A percentile compares a stretch with the other conserved stretches of the same genome.
Evolutionary conservation across 2,113 vertebrate genomes (phyloP).

Genomic region (Isurus oxyrinchus): DNA sequence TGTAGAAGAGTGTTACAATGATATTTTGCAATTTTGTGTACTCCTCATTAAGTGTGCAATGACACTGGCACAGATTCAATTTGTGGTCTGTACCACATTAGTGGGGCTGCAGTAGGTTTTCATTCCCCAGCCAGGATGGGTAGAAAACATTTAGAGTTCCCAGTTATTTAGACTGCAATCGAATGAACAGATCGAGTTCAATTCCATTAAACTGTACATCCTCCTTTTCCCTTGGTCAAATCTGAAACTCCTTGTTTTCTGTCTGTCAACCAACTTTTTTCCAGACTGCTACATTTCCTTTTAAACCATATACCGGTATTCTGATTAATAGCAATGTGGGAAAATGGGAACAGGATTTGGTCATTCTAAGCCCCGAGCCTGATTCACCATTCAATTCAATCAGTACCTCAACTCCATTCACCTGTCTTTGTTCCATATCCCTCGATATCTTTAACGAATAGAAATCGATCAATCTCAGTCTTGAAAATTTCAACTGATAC

Average conservation of each 20-base stretch:
- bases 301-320: not conserved
- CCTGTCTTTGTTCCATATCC: not conserved
- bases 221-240: not conserved
- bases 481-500: not conserved
- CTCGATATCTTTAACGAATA: not conserved
- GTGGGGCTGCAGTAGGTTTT: not conserved
- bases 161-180: not conserved
- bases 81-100: not conserved
- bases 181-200: not conserved
- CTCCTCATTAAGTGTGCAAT: not conserved
- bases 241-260: not conserved
- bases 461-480: not conserved
- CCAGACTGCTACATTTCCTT: not conserved
- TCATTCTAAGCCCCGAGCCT: not conserved
- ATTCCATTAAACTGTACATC: not conserved
- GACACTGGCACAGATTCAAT: not conserved
- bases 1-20: not conserved
- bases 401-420: not conserved
- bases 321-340: not conserved
- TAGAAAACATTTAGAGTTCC: not conserved
- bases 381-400: not conserved
- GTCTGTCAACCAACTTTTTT: not conserved
- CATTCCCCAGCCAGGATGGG: not conserved
- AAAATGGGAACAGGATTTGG: not conserved
- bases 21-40: not conserved